Base-by-base conservation (phyloP, 1,140 invertebrate species). In the Tyrophagus putrescentiae region DNA sequence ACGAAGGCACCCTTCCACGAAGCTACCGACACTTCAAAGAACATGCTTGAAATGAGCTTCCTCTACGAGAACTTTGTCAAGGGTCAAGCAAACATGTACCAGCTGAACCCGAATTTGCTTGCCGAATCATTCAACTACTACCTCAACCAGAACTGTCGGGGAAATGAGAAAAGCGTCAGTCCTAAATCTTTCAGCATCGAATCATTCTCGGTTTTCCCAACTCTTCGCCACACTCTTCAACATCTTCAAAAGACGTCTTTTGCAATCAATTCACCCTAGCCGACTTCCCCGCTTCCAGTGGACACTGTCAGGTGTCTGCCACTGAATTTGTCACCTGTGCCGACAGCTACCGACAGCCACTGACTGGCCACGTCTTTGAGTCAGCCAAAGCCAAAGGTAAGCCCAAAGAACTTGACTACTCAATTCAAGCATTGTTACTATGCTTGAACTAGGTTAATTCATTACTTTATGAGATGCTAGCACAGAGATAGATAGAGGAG, bases 121-220 rank as follows among this genome's bases (percentile, higher is more conserved):
- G 25, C 13, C 25, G 52, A 54, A 33, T 54, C 52, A 25, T 54
- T 54, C 13, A 54, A 54, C 25, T 54, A 27, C 39, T 54, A 27
- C 13, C 27, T 54, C 16, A 54, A 54, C 27, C 4, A 54, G 39
- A 27, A 11, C 39, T 54, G 27, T 33, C 52, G 25, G 7, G 31
- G 31, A 25, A 29, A 29, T 48, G 45, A 48, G 7, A 48, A 48
- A 18, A 18, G 45, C 18, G 21, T 48, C 7, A 48, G 45, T 48
- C 45, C 2, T 2, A 54, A 54, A 33, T 54, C 52, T 3, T 54
- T 54, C 13, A 54, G 52, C 27, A 54, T 54, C 39, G 52, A 54
- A 27, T 54, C 52, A 54, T 54, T 54, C 52, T 54, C 27, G 31
- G 31, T n/a, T 54, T 33, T 13, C 31, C 45, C 45, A n/a, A n/a